Evolutionary conservation across 2,113 vertebrate genomes (phyloP).

Genomic region (Oenanthe oenanthe): DNA sequence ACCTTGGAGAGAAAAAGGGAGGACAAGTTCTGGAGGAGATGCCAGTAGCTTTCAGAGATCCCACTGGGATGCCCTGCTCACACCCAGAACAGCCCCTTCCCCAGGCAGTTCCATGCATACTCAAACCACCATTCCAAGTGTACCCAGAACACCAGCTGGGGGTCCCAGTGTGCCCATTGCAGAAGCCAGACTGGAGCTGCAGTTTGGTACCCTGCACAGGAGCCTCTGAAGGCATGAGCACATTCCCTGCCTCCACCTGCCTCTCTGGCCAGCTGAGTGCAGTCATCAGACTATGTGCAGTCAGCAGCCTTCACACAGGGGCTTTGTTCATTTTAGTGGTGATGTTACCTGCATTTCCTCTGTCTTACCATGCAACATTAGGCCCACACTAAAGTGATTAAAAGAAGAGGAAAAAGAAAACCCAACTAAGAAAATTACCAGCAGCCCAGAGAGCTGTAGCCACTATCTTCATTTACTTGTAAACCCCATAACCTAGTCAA

Average conservation of each 20-base stretch:
- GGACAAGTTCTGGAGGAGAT: not conserved
- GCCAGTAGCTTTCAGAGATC: not conserved
- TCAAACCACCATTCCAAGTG: not conserved
- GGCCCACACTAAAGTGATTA: not conserved
- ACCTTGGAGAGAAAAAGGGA: not conserved
- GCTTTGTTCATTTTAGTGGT: not conserved
- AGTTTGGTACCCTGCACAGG: not conserved
- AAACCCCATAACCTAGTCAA: constrained; percentile 17
- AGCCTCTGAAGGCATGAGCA: not conserved
- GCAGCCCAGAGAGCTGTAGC: not conserved
- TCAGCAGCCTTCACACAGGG: not conserved
- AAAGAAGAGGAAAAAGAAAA: not conserved
- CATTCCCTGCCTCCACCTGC: not conserved
- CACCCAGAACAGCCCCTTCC: not conserved
- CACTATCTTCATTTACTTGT: not conserved
- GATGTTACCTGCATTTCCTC: not conserved
- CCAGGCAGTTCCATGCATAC: not conserved
- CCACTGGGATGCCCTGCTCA: not conserved
- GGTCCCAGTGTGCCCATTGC: not conserved
- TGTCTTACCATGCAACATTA: not conserved
- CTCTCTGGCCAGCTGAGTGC: not conserved
- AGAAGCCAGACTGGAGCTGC: not conserved
- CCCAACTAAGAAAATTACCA: not conserved
- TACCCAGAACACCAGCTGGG: rapidly evolving
- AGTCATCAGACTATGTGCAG: not conserved